Base-by-base conservation (phyloP, 2,888 invertebrate genomes). In the Hoplodrina blanda region DNA sequence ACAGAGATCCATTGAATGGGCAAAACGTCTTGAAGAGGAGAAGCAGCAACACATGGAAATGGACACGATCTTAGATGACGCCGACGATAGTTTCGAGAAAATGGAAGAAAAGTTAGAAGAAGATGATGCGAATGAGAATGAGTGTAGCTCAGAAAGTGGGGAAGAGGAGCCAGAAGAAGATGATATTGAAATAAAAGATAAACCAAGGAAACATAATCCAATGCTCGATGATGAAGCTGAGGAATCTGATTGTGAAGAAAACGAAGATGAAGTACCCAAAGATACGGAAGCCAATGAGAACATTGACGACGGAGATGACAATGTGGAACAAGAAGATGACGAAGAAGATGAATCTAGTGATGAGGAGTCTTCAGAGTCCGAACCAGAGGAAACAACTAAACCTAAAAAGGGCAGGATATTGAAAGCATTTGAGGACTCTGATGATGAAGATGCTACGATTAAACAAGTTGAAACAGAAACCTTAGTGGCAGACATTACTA, bases 1-100 rank as follows among this genome's bases (percentile, higher is more conserved):
- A 76, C 97, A 97, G 85, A 95, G 98, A 62, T 96, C 97, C 52
- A 96, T 97, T 71, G 97, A 98, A 82, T 97, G 98, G 97, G 96
- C 97, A 67, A 97, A 97, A 83, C 97, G 97, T 62, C 92, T 96
- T 41, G 96, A 97, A 82, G 91, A 92, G 54, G 95, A 94, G 65
- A 94, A 92, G 70, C 90, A 91, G 76, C 90, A 94, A 15, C 96
- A 96, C 66, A 89, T 92, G 63, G 92, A 96, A 82, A 89, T 95
- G 59, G 90, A 93, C 33, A 84, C 87, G 49, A 67, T 93, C 62
- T 84, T 88, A 75, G 91, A 89, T 15, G 94, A 96, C 54, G 86
- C 87, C 64, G 92, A 95, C 68, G 92, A 95, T 59, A 92, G 95
- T 73, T 91, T 95, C 52, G 95, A 95, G 30, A 95, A 96, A 80